Base-by-base conservation (phyloP, 2,113 vertebrate species). In the Phoxinus phoxinus region DNA sequence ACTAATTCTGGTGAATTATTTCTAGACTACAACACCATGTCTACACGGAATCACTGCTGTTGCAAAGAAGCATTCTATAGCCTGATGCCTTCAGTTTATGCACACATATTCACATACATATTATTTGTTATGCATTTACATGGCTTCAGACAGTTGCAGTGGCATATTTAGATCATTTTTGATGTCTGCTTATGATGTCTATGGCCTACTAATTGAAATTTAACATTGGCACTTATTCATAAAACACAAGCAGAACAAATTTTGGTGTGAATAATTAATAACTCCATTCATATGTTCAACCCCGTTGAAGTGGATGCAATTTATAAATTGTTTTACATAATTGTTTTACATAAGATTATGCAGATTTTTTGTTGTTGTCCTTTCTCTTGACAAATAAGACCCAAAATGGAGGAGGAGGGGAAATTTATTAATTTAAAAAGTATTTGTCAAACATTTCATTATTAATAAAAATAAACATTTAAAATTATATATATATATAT, bases 181-280 rank as follows among this genome's bases (percentile, higher is more conserved):
- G 1, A 71, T 41, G 32, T 35, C 37, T 25, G 21, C 37, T 46
- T 44, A 44, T 46, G 71, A 6, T 73, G 71, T 44, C 37, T 73
- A 23, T 72, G 35, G 11, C 11, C 4, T 73, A 72, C 2, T 44
- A 3, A 44, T 46, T 71, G 23, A 71, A 37, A 71, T 4, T 41
- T 0, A 23, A 35, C 9, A 12, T 37, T 37, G 19, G 67, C 67
- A 32, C 58, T 25, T 41, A 41, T 71, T 23, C 19, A 27, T 46
- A 11, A 46, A 48, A 74, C 71, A 73, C 71, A 74, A 74, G 71
- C 37, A 8, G 23, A 74, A 74, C 71, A 8, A n/a, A 72, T n/a
- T 12, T 72, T 10, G 13, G 69, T 72, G 69, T 72, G n/a, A 72
- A 72, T 44, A n/a, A 72, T 72, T 72, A 44, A 44, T 41, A 72